A percentile compares a stretch with the other conserved stretches of the same genome.
These are phyloP conservation scores for Metaphire vulgaris DNA, from an alignment of 1,140 invertebrate species.

Conservation along the genomic window DNA sequence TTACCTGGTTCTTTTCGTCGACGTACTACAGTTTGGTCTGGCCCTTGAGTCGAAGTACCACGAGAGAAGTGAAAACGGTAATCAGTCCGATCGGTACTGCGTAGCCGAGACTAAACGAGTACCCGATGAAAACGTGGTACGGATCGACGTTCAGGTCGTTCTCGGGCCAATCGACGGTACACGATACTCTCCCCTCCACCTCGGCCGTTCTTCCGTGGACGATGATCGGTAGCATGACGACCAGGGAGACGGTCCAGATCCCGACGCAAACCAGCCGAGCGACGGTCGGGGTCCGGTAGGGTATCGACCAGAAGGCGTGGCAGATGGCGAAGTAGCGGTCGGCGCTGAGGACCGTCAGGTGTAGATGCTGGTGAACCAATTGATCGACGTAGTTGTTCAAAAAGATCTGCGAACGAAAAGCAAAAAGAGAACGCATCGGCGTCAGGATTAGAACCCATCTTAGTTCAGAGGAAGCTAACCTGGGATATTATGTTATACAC, in stretches of 20 bases:
- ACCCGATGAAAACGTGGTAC: slow-evolving; percentile 55
- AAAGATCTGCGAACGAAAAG: slow-evolving; percentile 53
- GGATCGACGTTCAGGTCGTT: slow-evolving; percentile 38
- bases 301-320: background rate
- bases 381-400: slow-evolving; percentile 85
- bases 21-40: slow-evolving; percentile 56
- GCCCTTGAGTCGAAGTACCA: slow-evolving; percentile 72
- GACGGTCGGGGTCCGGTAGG: slow-evolving; percentile 46
- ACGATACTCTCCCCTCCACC: slow-evolving; percentile 31
- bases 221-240: slow-evolving; percentile 73
- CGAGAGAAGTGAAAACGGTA: slow-evolving; percentile 86
- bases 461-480: too few species aligned
- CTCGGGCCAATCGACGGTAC: slow-evolving; percentile 44
- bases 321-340: slow-evolving; percentile 58
- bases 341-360: slow-evolving; percentile 91
- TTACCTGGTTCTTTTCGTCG: slow-evolving; percentile 71
- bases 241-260: slow-evolving; percentile 53
- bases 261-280: slow-evolving; percentile 48
- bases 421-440: background rate
- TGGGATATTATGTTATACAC: too few species aligned
- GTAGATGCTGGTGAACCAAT: slow-evolving; percentile 89
- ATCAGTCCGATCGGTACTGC: slow-evolving; percentile 85
- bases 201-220: slow-evolving; percentile 67
- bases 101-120: slow-evolving; percentile 86
- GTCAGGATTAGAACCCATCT: too few species aligned